These are phyloP conservation scores for Pseudochirops cupreus DNA, from an alignment of 2,797 vertebrate species.

Conservation along the genomic window DNA sequence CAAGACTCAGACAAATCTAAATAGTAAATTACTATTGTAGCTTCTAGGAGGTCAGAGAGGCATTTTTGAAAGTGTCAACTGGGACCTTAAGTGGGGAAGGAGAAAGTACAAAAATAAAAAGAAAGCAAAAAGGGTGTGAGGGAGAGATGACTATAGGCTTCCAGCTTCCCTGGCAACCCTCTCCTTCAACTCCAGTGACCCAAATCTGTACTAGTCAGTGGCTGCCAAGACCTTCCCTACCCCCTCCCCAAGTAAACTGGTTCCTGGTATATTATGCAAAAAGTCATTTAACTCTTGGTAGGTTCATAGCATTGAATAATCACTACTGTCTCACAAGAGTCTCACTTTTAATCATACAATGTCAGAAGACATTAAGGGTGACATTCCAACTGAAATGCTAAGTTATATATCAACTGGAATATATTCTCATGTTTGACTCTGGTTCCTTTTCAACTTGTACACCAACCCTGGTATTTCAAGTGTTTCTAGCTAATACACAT, in stretches of 20 bases:
- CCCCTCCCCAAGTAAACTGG: neutral
- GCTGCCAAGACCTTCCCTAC: neutral
- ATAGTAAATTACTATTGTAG: neutral
- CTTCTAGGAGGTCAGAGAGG: neutral
- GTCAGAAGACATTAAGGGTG: neutral
- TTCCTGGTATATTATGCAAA: neutral
- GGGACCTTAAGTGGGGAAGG: neutral
- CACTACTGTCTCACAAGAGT: neutral
- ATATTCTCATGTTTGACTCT: neutral
- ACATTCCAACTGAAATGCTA: neutral
- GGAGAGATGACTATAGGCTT: neutral
- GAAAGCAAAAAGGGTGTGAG: neutral
- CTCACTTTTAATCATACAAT: neutral
- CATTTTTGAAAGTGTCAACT: neutral
- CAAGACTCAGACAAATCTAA: neutral
- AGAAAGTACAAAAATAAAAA: neutral
- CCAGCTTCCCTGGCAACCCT: neutral
- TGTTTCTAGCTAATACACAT: neutral
- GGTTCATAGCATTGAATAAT: neutral
- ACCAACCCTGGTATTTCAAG: neutral
- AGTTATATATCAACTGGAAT: neutral
- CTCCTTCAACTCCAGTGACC: neutral
- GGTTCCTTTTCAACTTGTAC: conserved; percentile 21
- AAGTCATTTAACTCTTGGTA: neutral
- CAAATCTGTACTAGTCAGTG: neutral